Percentiles rank a stretch among this genome's conserved stretches.
Evolutionary conservation across 1,140 invertebrate species (phyloP).

Genomic region (Drosophila lini): DNA sequence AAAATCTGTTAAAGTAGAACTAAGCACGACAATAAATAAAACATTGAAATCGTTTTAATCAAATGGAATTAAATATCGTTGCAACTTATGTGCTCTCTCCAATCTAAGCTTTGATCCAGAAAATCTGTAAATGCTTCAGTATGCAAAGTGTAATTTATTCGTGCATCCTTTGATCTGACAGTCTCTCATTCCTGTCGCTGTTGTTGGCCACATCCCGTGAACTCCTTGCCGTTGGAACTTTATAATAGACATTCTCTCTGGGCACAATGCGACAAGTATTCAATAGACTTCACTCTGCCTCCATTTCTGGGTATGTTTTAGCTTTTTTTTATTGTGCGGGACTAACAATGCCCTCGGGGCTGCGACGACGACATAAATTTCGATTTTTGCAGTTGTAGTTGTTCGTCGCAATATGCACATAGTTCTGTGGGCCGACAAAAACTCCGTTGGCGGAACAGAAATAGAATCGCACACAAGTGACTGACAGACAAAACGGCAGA

Average conservation of each 20-base stretch:
- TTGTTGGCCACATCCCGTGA: conserved; percentile 15
- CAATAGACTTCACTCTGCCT: conserved; percentile 47
- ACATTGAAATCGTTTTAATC: not conserved
- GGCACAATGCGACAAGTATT: conserved; percentile 47
- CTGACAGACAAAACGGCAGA: conserved; percentile 52
- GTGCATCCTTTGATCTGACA: conserved; percentile 21
- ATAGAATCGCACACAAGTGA: conserved; percentile 67
- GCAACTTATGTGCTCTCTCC: not conserved
- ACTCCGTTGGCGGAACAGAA: conserved; percentile 77
- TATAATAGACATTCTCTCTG: conserved; percentile 34
- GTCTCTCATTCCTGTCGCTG: not conserved
- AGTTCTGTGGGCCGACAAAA: conserved; percentile 63
- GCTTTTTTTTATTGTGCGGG: conserved; percentile 42
- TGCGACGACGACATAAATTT: conserved; percentile 74
- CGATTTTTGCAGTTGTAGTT: conserved; percentile 63
- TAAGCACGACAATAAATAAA: not conserved
- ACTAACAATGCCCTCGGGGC: conserved; percentile 70
- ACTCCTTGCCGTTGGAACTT: conserved; percentile 26
- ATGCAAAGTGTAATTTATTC: conserved; percentile 28
- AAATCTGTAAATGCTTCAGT: not conserved
- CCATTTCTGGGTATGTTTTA: conserved; percentile 28
- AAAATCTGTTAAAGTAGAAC: not conserved
- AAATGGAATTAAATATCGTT: not conserved
- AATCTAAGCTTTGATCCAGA: not conserved
- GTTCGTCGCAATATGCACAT: conserved; percentile 15